Evolutionary conservation across 2,113 vertebrate species (phyloP).

Genomic region (Gasterosteus nipponicus): DNA sequence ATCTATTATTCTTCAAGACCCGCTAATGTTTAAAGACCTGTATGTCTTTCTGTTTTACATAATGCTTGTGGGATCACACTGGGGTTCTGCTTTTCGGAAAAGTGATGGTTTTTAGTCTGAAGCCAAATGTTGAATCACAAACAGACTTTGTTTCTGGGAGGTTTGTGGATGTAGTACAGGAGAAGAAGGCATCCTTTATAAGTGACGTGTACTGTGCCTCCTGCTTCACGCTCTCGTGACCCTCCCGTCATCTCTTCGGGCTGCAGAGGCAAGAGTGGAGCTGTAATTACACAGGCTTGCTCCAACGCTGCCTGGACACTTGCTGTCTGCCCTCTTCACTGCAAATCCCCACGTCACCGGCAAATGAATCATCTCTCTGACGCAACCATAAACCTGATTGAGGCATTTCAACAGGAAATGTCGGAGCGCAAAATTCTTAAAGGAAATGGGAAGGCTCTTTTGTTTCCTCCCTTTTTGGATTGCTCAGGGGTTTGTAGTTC

Average conservation of each 20-base stretch:
- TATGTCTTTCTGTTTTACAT: neutral
- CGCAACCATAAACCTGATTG: constrained; percentile 4
- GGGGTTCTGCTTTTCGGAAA: no score
- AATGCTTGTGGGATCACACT: neutral
- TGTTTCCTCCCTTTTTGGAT: neutral
- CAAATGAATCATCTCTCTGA: constrained; percentile 19
- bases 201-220: neutral
- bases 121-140: constrained; percentile 1
- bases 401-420: neutral
- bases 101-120: neutral
- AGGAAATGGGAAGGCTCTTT: neutral
- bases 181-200: neutral
- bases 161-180: neutral
- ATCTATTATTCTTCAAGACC: no score
- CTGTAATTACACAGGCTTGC: constrained; percentile 25
- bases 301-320: constrained; percentile 1
- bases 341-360: neutral
- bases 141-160: neutral
- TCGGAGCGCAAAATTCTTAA: neutral
- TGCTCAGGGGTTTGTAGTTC: neutral
- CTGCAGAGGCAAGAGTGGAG: constrained; percentile 34
- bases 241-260: neutral
- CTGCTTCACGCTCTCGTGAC: neutral
- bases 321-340: constrained; percentile 31
- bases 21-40: no score